Conservation (phyloP, 2,888 invertebrate genomes). For the Plemyria rubiginata region DNA sequence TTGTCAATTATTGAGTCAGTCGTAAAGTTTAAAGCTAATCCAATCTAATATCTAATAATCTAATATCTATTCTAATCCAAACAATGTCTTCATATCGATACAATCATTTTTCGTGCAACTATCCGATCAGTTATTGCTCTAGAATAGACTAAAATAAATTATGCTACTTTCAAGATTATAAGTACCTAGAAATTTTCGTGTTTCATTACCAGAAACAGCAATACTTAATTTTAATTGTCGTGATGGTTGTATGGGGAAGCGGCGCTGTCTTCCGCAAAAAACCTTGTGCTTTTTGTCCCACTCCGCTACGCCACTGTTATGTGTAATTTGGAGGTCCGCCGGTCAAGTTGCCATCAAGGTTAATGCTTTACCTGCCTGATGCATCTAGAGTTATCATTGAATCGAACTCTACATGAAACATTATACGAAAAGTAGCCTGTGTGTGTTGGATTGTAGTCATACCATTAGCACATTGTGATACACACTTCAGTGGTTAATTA, state of each 20-base stretch:
- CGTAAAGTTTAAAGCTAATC: slow-evolving; percentile 3
- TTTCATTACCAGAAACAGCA: neutral
- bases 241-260: slow-evolving; percentile 66
- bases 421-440: slow-evolving; percentile 1
- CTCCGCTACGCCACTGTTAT: slow-evolving; percentile 77
- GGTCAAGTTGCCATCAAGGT: slow-evolving; percentile 71
- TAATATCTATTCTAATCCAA: slow-evolving; percentile 22
- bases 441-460: neutral
- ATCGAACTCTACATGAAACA: slow-evolving; percentile 7
- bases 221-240: slow-evolving; percentile 31
- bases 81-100: slow-evolving; percentile 45
- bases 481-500: neutral
- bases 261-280: slow-evolving; percentile 54
- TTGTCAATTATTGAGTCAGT: slow-evolving; percentile 1
- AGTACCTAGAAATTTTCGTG: neutral
- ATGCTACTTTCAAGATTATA: neutral
- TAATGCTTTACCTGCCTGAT: slow-evolving; percentile 49
- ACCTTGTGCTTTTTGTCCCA: slow-evolving; percentile 70
- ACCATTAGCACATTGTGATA: neutral
- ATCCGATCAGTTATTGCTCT: slow-evolving; percentile 41
- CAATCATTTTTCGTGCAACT: slow-evolving; percentile 50
- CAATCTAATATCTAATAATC: too few relatives aligned
- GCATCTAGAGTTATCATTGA: slow-evolving; percentile 30
- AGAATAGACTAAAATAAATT: too few relatives aligned
- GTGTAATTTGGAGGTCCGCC: slow-evolving; percentile 84